Evolutionary conservation across 2,797 vertebrate genomes (phyloP), one percentile per base, ranked within the genome.

Genomic region (Phrynocephalus guinanensis): DNA sequence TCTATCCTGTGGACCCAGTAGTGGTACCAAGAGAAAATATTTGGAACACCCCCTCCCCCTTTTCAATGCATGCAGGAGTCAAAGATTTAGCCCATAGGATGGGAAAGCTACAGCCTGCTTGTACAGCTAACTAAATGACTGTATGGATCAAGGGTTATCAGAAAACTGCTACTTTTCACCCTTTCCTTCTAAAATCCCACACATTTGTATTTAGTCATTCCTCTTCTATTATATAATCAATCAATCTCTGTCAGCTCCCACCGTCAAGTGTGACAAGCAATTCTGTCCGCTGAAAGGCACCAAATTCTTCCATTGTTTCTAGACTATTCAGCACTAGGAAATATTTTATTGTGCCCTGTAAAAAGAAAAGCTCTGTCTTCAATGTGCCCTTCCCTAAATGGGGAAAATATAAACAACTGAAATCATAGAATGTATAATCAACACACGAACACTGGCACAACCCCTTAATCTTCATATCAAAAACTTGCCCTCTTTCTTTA

Each of bases 381-480:
- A 22, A 15, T 83, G 24, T 72, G 50, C 77, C 28, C n/a, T 70
- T 75, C n/a, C 18, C 76, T 77, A 91, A 44, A 92, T 85, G 89
- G 50, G 1, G 86, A 91, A 76, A 90, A 70, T 75, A 48, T 79
- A 93, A 88, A 77, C 83, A 90, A 82, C 48, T 30, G 86, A 82
- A 90, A 87, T 92, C 91, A 91, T 16, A 68, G 94, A 91, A 83
- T 24, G 83, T 76, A 72, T 52, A 79, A 75, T 66, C n/a, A 86
- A 84, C 93, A 93, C 90, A 88, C 56, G 86, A 89, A 87, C 0
- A 0, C 48, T 22, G 0, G 83, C 78, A 80, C 52, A 68, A 75
- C 85, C 83, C 81, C 73, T 90, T 90, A 77, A 87, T 72, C 72
- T 79, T 87, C 78, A 81, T 71, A 52, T 80, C 83, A 86, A 93